phyloP scores from a whole-genome alignment of 2,113 vertebrate genomes.

The Lagopus leucura region DNA sequence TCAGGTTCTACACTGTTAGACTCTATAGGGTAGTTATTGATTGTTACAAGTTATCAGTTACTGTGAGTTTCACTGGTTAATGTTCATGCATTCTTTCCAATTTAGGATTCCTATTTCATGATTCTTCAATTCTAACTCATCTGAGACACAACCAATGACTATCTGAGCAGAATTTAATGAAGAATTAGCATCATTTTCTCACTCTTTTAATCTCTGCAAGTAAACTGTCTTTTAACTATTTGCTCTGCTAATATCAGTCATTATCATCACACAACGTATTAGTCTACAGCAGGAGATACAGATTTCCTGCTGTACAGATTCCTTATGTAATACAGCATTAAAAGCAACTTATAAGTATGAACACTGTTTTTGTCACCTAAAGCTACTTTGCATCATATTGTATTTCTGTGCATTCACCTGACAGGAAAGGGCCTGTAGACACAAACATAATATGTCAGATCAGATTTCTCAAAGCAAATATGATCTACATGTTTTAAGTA shows the following conservation, averaged over 20 bases:
- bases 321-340: neutral
- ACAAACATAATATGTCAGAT: neutral
- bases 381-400: neutral
- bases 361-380: neutral
- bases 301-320: too few species aligned
- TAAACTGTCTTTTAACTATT: neutral
- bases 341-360: neutral
- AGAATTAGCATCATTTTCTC: neutral
- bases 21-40: neutral
- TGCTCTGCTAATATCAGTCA: neutral
- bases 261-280: neutral
- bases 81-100: neutral
- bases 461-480: constrained; percentile 20
- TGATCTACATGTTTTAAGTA: neutral
- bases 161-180: neutral
- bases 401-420: neutral
- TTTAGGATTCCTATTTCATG: neutral
- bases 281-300: neutral
- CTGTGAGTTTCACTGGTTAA: neutral
- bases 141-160: neutral
- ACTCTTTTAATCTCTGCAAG: neutral
- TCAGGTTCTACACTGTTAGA: neutral
- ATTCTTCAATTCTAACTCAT: neutral
- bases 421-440: constrained; percentile 22
- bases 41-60: neutral